Evolutionary conservation across 2,888 invertebrate genomes (phyloP).

Genomic region (Pyrrhia umbra): DNA sequence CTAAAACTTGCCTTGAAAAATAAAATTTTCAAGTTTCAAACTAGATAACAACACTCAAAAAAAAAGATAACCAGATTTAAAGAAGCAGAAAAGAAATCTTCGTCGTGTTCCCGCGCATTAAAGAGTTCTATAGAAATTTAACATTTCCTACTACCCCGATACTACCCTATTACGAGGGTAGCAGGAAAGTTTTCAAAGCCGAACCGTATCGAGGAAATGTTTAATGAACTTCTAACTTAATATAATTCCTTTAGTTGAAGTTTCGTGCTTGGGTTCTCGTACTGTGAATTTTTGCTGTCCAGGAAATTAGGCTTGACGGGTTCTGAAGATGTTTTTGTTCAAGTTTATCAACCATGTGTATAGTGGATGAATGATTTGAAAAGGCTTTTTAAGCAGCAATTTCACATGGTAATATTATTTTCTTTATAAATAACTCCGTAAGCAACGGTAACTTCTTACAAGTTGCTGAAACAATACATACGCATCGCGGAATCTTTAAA

Average conservation of each 20-base stretch:
- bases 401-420: neutral
- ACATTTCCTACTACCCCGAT: conserved; percentile 47
- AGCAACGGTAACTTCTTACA: no score
- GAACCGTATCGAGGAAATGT: conserved; percentile 59
- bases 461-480: neutral
- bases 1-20: no score
- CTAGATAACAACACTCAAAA: neutral
- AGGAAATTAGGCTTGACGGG: conserved; percentile 38
- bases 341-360: conserved; percentile 8
- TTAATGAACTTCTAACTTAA: conserved; percentile 63
- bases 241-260: conserved; percentile 54
- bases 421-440: no score
- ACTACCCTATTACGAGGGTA: conserved; percentile 54
- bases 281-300: conserved; percentile 45
- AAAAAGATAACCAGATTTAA: neutral
- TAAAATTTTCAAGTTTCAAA: no score
- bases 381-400: no score
- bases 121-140: conserved; percentile 42
- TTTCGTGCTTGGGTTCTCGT: conserved; percentile 38
- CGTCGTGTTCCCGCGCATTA: neutral
- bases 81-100: neutral
- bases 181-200: conserved; percentile 54
- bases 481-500: neutral
- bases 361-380: neutral
- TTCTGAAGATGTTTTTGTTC: conserved; percentile 17